Conservation (phyloP, 1,140 invertebrate species). For the Adoxophyes honmai region DNA sequence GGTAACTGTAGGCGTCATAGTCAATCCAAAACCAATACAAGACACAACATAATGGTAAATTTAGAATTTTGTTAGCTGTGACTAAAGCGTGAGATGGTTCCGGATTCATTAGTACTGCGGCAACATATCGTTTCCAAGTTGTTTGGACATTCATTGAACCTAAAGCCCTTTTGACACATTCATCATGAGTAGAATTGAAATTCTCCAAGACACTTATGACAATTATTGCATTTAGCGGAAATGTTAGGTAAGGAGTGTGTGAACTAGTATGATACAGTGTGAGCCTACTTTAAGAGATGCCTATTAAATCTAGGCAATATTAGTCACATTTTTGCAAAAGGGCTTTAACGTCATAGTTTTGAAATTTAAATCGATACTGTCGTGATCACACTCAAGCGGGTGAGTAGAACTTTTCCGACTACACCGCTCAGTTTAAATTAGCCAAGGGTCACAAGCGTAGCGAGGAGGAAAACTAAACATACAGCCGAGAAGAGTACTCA, state of each 20-base stretch:
- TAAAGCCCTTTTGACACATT: neutral
- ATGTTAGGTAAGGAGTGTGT: too few relatives aligned
- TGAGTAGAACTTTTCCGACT: constrained; percentile 21
- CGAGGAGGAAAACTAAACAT: constrained; percentile 20
- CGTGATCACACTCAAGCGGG: constrained; percentile 23
- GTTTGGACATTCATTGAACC: neutral
- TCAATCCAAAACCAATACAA: constrained; percentile 76
- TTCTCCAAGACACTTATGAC: too few relatives aligned
- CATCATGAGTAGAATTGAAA: too few relatives aligned
- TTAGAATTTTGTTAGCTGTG: constrained; percentile 76
- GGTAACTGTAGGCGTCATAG: constrained; percentile 22
- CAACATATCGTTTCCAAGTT: constrained; percentile 19
- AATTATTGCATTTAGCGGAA: too few relatives aligned
- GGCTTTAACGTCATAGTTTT: neutral
- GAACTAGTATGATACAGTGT: too few relatives aligned
- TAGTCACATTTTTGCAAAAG: neutral
- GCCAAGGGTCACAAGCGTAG: constrained; percentile 47
- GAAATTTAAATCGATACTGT: constrained; percentile 4
- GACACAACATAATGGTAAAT: constrained; percentile 74
- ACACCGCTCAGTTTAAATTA: constrained; percentile 24
- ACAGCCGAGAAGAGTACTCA: constrained; percentile 38
- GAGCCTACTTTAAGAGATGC: too few relatives aligned
- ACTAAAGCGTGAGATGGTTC: constrained; percentile 71
- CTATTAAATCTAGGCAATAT: too few relatives aligned
- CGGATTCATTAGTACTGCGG: constrained; percentile 46